These are phyloP conservation scores for Arge pagana DNA, from an alignment of 2,888 invertebrate genomes.

Conservation along the genomic window DNA sequence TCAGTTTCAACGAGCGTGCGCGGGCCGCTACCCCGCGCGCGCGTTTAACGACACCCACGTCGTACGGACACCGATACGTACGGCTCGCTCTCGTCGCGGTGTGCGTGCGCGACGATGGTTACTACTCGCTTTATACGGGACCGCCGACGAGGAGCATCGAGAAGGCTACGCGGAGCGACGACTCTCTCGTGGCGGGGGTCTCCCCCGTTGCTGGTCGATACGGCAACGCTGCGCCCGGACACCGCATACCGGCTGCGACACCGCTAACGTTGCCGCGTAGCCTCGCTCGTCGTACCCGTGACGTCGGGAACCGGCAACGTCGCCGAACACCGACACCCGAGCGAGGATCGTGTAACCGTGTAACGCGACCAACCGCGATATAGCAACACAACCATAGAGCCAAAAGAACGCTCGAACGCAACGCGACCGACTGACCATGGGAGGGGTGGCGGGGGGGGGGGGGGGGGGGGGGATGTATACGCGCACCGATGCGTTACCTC, in stretches of 20 bases:
- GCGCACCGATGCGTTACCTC: no score
- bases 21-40: no score
- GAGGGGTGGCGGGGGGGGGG: constrained; percentile 23
- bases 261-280: constrained; percentile 22
- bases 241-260: constrained; percentile 41
- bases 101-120: no score
- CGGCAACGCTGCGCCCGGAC: constrained; percentile 56
- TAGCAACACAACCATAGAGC: constrained; percentile 24
- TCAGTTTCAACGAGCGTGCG: no score
- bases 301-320: constrained; percentile 37
- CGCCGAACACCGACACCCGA: constrained; percentile 31
- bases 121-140: no score
- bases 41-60: no score
- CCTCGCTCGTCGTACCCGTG: constrained; percentile 26
- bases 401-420: constrained; percentile 33
- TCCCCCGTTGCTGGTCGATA: constrained; percentile 51
- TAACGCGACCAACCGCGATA: not conserved
- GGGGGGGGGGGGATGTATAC: constrained; percentile 32
- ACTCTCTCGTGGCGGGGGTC: constrained; percentile 39
- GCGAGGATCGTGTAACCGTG: constrained; percentile 17
- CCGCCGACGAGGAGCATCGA: constrained; percentile 1
- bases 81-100: no score
- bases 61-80: no score
- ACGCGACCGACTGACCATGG: constrained; percentile 17
- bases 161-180: constrained; percentile 16